A percentile compares a stretch with the other conserved stretches of the same genome.
These are phyloP conservation scores for Spondyliosoma cantharus DNA, from an alignment of 2,797 vertebrate species.

Conservation along the genomic window DNA sequence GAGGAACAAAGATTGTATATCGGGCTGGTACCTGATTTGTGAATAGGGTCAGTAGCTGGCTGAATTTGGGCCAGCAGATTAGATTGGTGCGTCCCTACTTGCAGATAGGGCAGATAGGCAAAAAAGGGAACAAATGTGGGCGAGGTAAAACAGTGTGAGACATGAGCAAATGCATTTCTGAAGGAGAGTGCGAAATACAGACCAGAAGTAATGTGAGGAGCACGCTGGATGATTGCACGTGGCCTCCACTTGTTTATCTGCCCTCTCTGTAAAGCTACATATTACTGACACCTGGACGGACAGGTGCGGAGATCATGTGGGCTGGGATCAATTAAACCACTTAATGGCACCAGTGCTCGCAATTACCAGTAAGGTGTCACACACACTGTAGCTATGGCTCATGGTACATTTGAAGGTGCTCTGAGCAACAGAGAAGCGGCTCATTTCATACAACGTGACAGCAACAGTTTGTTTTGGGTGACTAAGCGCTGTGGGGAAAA, in stretches of 20 bases:
- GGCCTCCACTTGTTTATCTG: too few relatives aligned
- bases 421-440: neutral
- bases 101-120: neutral
- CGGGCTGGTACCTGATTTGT: neutral
- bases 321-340: slow-evolving; percentile 23
- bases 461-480: neutral
- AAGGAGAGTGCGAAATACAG: neutral
- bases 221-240: too few relatives aligned
- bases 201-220: too few relatives aligned
- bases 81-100: neutral
- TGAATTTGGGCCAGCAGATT: neutral
- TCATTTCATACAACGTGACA: slow-evolving; percentile 19
- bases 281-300: slow-evolving; percentile 6
- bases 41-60: neutral
- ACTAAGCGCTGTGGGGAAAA: neutral
- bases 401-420: neutral
- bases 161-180: neutral
- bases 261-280: too few relatives aligned
- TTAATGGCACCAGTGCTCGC: neutral
- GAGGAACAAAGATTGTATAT: neutral
- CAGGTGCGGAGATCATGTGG: neutral
- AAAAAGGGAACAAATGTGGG: neutral
- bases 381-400: neutral
- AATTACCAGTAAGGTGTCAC: neutral
- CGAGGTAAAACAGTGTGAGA: neutral